Conservation (phyloP, 1,140 invertebrate species). For the Melipona quadrifasciata region DNA sequence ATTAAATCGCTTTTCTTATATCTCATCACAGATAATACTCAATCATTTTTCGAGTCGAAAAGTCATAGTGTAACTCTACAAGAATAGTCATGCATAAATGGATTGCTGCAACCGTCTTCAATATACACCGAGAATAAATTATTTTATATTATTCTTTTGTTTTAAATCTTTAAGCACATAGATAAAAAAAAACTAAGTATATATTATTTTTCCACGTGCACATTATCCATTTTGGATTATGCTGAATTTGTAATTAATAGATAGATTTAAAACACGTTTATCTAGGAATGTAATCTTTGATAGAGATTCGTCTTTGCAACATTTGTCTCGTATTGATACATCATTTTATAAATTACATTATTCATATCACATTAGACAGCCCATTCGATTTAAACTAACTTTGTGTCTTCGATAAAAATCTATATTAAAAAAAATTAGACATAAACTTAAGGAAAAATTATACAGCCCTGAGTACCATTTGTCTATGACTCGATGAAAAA, state of each 20-base stretch:
- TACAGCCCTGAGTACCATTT: not conserved
- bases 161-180: not conserved
- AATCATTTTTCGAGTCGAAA: not conserved
- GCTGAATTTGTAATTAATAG: constrained; percentile 1
- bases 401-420: constrained; percentile 3
- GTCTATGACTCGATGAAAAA: not conserved
- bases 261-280: not conserved
- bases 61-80: not conserved
- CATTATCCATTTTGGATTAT: not conserved
- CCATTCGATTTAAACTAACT: not conserved
- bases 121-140: constrained; percentile 1
- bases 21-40: not conserved
- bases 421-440: not conserved
- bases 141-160: not conserved
- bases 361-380: constrained; percentile 4
- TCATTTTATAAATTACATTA: constrained; percentile 16
- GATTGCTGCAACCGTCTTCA: not conserved
- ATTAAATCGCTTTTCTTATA: not conserved
- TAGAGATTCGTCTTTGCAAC: not conserved
- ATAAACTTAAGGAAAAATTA: constrained; percentile 5
- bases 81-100: not conserved
- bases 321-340: not conserved
- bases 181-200: not conserved
- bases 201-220: not conserved
- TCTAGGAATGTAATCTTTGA: not conserved